Base-by-base conservation (phyloP, 2,113 vertebrate species). In the Chionis minor region DNA sequence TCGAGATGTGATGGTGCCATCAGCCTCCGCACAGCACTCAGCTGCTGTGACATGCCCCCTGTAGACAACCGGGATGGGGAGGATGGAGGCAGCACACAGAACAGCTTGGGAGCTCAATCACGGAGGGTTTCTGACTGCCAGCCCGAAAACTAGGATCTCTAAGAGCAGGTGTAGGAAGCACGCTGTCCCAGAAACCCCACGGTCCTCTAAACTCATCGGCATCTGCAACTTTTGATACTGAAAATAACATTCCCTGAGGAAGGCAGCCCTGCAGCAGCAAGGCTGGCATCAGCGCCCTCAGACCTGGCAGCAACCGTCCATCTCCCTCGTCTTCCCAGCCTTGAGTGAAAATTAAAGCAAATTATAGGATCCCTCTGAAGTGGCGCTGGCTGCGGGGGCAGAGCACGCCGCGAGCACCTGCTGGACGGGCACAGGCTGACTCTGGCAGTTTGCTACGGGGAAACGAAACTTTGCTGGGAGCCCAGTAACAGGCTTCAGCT, bases 241-340 rank as follows among this genome's bases (percentile, higher is more conserved):
- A 82, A 77, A 80, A 61, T 10, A 55, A 3, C 49, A 61, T 12
- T 77, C 74, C 51, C 32, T 15, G 12, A 84, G 49, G 49, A 81
- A 86, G 3, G 11, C 38, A 63, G 3, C 19, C 58, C 32, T 32
- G 13, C n/a, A 63, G 15, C 81, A 82, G 42, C 35, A 70, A 45
- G 49, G 42, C 30, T 85, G 55, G 81, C 44, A 88, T 22, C 55
- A 70, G 47, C 40, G 33, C 44, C 42, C 7, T 0, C 13, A 80
- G 40, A 35, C 10, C 6, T 0, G 1, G 40, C 38, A 89, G 44
- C 14, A 65, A 22, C 26, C 2, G 0, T 52, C 22, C 1, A 0
- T 66, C 14, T 65, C 38, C 23, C 26, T 51, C 1, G 0, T 30
- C 22, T 22, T 69, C 51, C 38, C n/a, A 81, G 49, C 24, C 78